phyloP scores from a whole-genome alignment of 2,888 invertebrate genomes.

The Stenolophus ochropezus region DNA sequence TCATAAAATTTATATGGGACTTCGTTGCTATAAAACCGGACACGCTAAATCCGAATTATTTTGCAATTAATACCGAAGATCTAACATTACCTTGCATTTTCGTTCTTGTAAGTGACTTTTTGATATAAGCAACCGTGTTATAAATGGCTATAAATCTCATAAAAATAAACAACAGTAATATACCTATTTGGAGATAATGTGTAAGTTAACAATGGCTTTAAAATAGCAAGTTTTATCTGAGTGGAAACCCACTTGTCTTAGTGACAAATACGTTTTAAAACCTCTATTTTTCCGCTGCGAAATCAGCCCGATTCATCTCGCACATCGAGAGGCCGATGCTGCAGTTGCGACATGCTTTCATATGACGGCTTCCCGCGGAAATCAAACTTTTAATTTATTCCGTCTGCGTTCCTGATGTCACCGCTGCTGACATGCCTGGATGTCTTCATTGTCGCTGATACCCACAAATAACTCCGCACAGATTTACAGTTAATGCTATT shows the following conservation, averaged over 20 bases:
- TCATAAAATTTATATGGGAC: no score
- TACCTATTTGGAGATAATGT: no score
- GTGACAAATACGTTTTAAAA: background rate
- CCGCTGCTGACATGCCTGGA: background rate
- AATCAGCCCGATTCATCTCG: background rate
- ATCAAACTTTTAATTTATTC: slow-evolving; percentile 49
- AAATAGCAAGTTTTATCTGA: no score
- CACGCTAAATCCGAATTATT: no score
- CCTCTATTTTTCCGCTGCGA: background rate
- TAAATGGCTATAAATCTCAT: no score
- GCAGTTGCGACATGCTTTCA: background rate
- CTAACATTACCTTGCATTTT: no score
- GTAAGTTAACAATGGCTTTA: no score
- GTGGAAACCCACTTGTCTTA: background rate
- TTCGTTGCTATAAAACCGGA: no score
- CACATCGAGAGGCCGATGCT: background rate
- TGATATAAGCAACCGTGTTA: no score
- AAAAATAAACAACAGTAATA: no score
- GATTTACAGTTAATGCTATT: background rate
- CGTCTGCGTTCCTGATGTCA: slow-evolving; percentile 20
- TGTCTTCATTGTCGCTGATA: slow-evolving; percentile 1
- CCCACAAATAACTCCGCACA: background rate
- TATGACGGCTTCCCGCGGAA: slow-evolving; percentile 46
- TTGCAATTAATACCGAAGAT: no score
- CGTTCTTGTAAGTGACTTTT: no score